phyloP scores from a whole-genome alignment of 2,797 vertebrate genomes.

The Phoeniculus purpureus region DNA sequence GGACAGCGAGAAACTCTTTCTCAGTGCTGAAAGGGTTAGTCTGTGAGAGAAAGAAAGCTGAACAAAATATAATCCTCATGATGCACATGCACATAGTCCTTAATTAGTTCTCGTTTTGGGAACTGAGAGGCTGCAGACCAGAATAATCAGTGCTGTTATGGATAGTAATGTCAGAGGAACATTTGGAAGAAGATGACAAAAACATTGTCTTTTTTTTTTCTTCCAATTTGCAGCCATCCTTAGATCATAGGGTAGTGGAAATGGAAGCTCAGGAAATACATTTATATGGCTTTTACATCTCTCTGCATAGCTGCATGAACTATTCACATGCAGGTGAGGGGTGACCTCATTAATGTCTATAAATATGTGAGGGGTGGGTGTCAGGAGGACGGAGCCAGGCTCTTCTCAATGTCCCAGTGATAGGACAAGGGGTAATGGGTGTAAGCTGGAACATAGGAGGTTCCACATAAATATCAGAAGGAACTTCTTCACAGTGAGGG shows the following conservation, averaged over 20 bases:
- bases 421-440: too few relatives aligned
- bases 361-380: too few relatives aligned
- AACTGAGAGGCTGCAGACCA: not conserved
- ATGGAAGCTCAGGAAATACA: not conserved
- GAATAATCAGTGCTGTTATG: slow-evolving; percentile 25
- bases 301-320: not conserved
- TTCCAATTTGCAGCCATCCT: not conserved
- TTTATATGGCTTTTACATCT: not conserved
- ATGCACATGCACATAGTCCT: not conserved
- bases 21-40: not conserved
- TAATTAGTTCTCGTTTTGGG: slow-evolving; percentile 38
- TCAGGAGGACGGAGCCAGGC: too few relatives aligned
- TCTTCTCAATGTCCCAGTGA: too few relatives aligned
- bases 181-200: not conserved
- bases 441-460: too few relatives aligned
- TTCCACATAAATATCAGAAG: too few relatives aligned
- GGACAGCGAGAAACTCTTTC: not conserved
- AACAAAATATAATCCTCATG: slow-evolving; percentile 33
- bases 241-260: not conserved
- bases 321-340: not conserved
- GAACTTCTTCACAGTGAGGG: too few relatives aligned
- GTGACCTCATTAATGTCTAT: too few relatives aligned
- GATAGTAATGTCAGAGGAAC: not conserved
- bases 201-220: not conserved
- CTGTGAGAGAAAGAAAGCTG: slow-evolving; percentile 9